A percentile compares a stretch with the other conserved stretches of the same genome.
phyloP scores from a whole-genome alignment of 1,140 invertebrate species.

The Platyura marginata region DNA sequence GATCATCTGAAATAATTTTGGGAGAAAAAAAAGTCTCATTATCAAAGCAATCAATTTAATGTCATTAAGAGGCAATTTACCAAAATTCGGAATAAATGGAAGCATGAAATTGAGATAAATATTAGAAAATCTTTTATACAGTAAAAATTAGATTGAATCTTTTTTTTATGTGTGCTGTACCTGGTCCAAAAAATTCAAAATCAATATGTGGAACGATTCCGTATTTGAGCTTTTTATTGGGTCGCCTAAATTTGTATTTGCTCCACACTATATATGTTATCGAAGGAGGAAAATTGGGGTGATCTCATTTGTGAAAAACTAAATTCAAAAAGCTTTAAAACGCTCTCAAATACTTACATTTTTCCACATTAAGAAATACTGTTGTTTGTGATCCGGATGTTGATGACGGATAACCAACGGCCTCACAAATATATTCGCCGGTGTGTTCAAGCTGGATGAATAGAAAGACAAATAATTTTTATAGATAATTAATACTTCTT shows the following conservation, averaged over 20 bases:
- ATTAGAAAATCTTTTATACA: no score
- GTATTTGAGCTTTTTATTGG: constrained; percentile 18
- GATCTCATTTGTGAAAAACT: no score
- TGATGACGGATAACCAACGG: constrained; percentile 33
- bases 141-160: background rate
- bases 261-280: constrained; percentile 25
- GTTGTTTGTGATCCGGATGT: constrained; percentile 32
- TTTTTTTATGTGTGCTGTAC: constrained; percentile 11
- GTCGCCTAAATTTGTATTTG: constrained; percentile 15
- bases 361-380: constrained; percentile 49
- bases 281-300: no score
- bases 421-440: constrained; percentile 69
- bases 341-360: constrained; percentile 49
- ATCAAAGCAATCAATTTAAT: no score
- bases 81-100: no score
- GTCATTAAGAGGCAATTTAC: no score
- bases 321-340: no score
- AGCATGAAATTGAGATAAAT: no score
- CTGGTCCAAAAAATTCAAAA: constrained; percentile 23
- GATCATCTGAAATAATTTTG: background rate
- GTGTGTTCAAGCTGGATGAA: constrained; percentile 38
- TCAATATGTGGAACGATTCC: constrained; percentile 23
- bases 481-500: no score
- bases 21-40: no score
- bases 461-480: background rate